phyloP scores from a whole-genome alignment of 2,888 invertebrate species.

The Diogma glabrata region DNA sequence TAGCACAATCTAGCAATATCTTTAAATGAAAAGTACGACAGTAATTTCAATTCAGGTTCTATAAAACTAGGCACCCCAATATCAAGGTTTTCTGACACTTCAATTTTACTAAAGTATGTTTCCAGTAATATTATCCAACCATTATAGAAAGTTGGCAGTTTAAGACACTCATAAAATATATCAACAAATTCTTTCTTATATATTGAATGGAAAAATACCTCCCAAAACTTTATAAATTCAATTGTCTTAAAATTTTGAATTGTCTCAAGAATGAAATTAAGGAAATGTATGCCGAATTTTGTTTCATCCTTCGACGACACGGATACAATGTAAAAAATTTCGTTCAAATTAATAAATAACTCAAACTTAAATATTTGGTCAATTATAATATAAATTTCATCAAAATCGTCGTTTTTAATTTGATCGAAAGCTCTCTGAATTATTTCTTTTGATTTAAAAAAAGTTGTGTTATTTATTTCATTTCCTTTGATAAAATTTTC shows the following conservation, averaged over 20 bases:
- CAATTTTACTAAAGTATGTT: neutral
- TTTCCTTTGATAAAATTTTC: conserved; percentile 2
- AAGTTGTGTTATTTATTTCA: neutral
- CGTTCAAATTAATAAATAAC: neutral
- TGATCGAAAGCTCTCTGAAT: neutral
- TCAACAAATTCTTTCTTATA: neutral
- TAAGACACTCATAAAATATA: neutral
- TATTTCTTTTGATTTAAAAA: neutral
- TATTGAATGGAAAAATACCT: neutral
- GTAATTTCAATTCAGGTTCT: neutral
- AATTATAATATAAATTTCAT: neutral
- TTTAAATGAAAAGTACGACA: neutral
- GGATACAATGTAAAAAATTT: neutral
- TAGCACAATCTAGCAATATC: conserved; percentile 1
- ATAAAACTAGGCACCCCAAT: neutral
- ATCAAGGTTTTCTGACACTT: neutral
- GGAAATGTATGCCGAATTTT: neutral
- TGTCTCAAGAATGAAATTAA: neutral
- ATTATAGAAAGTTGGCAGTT: neutral
- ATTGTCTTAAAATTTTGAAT: neutral
- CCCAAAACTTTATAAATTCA: neutral
- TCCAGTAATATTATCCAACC: neutral
- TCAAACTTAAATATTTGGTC: conserved; percentile 1
- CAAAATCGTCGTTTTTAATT: neutral
- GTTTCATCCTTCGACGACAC: neutral